phyloP scores from a whole-genome alignment of 2,888 invertebrate species.

The Carcina quercana region DNA sequence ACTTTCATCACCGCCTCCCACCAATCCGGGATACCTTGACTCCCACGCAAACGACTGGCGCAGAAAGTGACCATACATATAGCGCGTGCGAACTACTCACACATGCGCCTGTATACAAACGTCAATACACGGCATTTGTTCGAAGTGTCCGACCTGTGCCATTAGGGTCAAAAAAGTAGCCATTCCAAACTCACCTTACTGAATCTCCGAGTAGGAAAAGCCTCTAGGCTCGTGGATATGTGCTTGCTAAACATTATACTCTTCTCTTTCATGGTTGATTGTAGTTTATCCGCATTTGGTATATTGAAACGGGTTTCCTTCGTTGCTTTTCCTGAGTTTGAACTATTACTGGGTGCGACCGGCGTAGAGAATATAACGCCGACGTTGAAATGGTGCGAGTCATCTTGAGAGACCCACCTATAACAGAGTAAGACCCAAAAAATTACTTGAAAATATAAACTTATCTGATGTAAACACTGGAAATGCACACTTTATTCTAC shows the following conservation, averaged over 20 bases:
- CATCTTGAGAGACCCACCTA: slow-evolving; percentile 77
- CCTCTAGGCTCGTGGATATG: slow-evolving; percentile 66
- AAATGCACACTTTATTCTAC: too few species aligned
- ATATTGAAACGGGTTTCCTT: slow-evolving; percentile 79
- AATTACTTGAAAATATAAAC: neutral
- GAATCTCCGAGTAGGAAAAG: slow-evolving; percentile 62
- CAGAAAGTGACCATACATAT: too few species aligned
- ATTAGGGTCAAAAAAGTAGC: neutral
- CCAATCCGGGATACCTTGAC: too few species aligned
- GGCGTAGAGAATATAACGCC: slow-evolving; percentile 90
- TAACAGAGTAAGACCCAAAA: slow-evolving; percentile 10
- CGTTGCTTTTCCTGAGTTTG: slow-evolving; percentile 46
- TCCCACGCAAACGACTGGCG: too few species aligned
- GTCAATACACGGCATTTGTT: too few species aligned
- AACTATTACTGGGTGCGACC: slow-evolving; percentile 65
- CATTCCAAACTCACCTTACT: slow-evolving; percentile 43
- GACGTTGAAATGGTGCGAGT: slow-evolving; percentile 71
- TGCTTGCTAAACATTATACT: slow-evolving; percentile 57
- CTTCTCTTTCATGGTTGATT: slow-evolving; percentile 53
- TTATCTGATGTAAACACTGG: too few species aligned
- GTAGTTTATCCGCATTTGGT: slow-evolving; percentile 61
- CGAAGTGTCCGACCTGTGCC: too few species aligned
- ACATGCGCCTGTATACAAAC: too few species aligned
- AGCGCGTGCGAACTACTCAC: too few species aligned
- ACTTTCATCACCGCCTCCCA: too few species aligned